Evolutionary conservation across 2,888 invertebrate species (phyloP), one percentile per base, ranked within the genome.

Genomic region (Parnassius mnemosyne): DNA sequence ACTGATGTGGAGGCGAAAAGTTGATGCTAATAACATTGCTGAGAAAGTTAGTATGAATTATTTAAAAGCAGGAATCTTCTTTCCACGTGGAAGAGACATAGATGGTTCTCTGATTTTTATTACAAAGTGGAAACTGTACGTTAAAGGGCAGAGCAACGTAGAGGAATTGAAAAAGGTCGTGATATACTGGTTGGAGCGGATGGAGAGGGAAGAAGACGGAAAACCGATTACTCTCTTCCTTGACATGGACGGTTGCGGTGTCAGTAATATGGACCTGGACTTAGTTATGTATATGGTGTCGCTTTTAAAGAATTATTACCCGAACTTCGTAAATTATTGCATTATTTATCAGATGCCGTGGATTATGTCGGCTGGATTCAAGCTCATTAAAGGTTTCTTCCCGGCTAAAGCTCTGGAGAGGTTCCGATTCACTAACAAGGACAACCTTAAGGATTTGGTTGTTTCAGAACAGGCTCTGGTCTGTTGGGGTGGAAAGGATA

Each of bases 271-370:
- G 93, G 97, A 98, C 80, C 93, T 97, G 93, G 97, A 97, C 52
- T 93, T 97, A 71, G 95, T 95, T 3, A 95, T 94, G 79, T 96
- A 95, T 75, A 92, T 97, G 71, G 96, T 97, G 70, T 94, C 93
- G 57, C 92, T 96, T 61, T 95, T 97, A 78, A 97, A 97, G 81
- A 91, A 92, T 58, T 97, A 97, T 80, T 97, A 97, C 83, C 97
- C 97, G 1, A 93, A 94, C 78, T 94, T 95, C 75, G 84, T 96
- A 68, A 97, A 96, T 74, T 96, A 96, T 77, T 95, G 97, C 71
- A 89, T 97, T 63, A 94, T 97, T 55, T 96, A 93, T 81, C 97
- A 97, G 81, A 95, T 97, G 95, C 96, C 97, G 3, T 98, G 97
- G 97, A 93, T 97, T 42, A 86, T 97, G 65, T 96, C 95, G 81